Evolutionary conservation across 1,140 invertebrate genomes (phyloP), one percentile per base, ranked within the genome.

Genomic region (Cyrtorhinus lividipennis): DNA sequence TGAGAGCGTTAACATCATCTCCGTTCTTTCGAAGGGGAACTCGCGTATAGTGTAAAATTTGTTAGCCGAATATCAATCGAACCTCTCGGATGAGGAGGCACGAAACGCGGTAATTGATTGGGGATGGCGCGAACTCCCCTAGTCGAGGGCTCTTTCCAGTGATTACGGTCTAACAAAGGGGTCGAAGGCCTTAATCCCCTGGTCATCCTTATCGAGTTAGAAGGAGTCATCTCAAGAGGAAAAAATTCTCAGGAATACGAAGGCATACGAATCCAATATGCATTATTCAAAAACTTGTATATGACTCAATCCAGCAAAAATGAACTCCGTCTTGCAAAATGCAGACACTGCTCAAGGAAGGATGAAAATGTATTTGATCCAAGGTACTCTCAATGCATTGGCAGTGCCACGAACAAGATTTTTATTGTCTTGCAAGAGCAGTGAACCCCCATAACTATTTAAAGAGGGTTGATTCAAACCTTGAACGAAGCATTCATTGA

Each of bases 201-300:
- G 48, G 48, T 53, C 48, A 53, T 53, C 48, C 48, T 53, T 53
- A 53, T 53, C 18, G 48, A 53, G 48, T 53, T 53, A 53, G 48
- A 22, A 53, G n/a, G 48, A 53, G 48, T 53, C 48, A 20, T 53
- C 48, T 53, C 20, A 20, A 53, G 20, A 20, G 10, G 20, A 38
- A 38, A 38, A 38, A 38, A 38, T 38, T 38, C 30, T 38, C 30
- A 38, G n/a, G n/a, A n/a, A n/a, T n/a, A n/a, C n/a, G n/a, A n/a
- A n/a, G n/a, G n/a, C n/a, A n/a, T n/a, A n/a, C n/a, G n/a, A n/a
- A n/a, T n/a, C n/a, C n/a, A n/a, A n/a, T n/a, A n/a, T n/a, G n/a
- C n/a, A n/a, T n/a, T n/a, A n/a, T n/a, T n/a, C n/a, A n/a, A n/a
- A n/a, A n/a, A n/a, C n/a, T n/a, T n/a, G n/a, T n/a, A n/a, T n/a